Evolutionary conservation across 2,888 invertebrate species (phyloP).

Genomic region (Brachypalpus laphriformis): DNA sequence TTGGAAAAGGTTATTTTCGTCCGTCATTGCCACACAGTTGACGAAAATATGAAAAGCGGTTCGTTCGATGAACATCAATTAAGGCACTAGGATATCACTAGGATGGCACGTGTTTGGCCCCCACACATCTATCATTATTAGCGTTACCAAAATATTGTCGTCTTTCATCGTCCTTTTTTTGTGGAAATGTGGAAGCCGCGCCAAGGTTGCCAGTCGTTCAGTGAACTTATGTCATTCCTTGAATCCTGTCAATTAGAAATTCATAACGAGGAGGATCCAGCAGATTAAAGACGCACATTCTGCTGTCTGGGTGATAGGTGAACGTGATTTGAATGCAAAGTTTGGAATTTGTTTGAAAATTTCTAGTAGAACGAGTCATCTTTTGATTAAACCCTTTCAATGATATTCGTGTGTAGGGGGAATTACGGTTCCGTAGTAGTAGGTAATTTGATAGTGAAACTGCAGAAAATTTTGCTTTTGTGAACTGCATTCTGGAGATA

Average conservation of each 20-base stretch:
- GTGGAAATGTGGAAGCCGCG: background rate
- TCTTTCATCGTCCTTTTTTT: slow-evolving; percentile 12
- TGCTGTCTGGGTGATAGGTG: background rate
- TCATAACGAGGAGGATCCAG: slow-evolving; percentile 30
- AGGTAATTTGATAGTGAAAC: too few species aligned
- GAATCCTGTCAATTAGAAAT: slow-evolving; percentile 44
- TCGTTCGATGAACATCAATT: slow-evolving; percentile 36
- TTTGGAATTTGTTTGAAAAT: background rate
- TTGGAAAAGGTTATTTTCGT: background rate
- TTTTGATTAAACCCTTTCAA: background rate
- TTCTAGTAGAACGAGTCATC: background rate
- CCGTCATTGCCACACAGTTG: background rate
- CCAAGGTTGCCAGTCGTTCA: slow-evolving; percentile 7
- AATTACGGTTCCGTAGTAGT: too few species aligned
- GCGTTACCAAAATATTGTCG: slow-evolving; percentile 2
- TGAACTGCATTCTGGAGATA: too few species aligned
- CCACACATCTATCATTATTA: background rate
- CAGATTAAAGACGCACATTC: slow-evolving; percentile 26
- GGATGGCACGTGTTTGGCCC: slow-evolving; percentile 9
- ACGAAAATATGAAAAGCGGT: background rate
- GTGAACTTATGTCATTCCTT: slow-evolving; percentile 29
- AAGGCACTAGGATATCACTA: slow-evolving; percentile 10
- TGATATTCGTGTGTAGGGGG: too few species aligned
- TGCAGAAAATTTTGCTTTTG: too few species aligned
- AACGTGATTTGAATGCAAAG: slow-evolving; percentile 23